Percentiles rank a stretch among this genome's conserved stretches.
Evolutionary conservation across 2,888 invertebrate species (phyloP).

Genomic region (Hypsopygia costalis): DNA sequence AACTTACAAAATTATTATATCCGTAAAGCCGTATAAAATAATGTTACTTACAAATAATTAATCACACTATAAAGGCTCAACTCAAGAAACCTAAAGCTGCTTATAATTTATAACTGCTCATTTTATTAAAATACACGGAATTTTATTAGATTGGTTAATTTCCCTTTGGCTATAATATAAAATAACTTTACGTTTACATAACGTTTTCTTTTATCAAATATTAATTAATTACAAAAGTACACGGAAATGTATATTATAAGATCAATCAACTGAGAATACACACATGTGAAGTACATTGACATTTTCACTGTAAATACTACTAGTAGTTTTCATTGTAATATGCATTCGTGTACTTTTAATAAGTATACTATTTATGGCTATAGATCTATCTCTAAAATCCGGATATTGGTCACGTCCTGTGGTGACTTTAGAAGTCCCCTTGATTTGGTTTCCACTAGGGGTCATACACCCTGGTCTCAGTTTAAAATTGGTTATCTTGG

Average conservation of each 20-base stretch:
- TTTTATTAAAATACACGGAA: too few relatives aligned
- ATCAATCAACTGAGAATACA: too few relatives aligned
- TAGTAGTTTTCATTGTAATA: background rate
- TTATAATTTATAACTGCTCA: too few relatives aligned
- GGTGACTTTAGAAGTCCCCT: conserved; percentile 83
- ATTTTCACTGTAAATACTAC: too few relatives aligned
- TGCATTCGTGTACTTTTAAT: conserved; percentile 17
- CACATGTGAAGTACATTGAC: too few relatives aligned
- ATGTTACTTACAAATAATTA: too few relatives aligned
- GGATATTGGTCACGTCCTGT: conserved; percentile 82
- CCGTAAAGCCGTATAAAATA: too few relatives aligned
- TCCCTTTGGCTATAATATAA: background rate
- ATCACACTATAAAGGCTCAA: too few relatives aligned
- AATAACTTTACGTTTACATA: background rate
- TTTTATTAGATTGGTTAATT: too few relatives aligned
- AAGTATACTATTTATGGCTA: conserved; percentile 13
- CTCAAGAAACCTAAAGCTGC: too few relatives aligned
- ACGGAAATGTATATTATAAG: background rate
- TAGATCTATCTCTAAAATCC: conserved; percentile 22
- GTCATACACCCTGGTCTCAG: conserved; percentile 80
- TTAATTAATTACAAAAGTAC: background rate
- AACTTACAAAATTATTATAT: too few relatives aligned
- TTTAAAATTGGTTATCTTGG: conserved; percentile 36
- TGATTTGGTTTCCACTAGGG: conserved; percentile 91
- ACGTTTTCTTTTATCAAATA: background rate